These are phyloP conservation scores for Psittacula derbiana DNA, from an alignment of 2,797 vertebrate species.

Conservation along the genomic window DNA sequence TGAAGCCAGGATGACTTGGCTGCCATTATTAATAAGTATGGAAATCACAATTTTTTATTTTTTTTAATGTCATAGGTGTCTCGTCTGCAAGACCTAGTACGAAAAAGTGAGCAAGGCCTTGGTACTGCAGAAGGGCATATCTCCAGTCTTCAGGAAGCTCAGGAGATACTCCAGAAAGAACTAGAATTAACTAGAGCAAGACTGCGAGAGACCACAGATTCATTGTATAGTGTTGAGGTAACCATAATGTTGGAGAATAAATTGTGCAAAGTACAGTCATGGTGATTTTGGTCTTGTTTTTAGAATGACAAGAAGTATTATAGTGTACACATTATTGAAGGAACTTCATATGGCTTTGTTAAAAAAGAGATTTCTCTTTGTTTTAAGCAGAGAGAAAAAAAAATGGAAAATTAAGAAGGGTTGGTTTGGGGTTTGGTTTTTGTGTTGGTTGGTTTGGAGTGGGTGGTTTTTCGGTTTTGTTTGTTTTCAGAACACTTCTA, in stretches of 20 bases:
- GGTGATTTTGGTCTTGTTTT: not conserved
- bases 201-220: constrained; percentile 91
- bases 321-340: rapidly evolving
- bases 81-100: constrained; percentile 87
- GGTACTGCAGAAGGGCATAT: constrained; percentile 90
- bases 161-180: constrained; percentile 92
- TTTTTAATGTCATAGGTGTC: constrained; percentile 75
- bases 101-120: constrained; percentile 89
- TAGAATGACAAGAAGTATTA: not conserved
- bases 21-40: not conserved
- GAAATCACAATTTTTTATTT: not conserved
- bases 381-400: not conserved
- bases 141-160: constrained; percentile 90
- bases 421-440: not conserved
- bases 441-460: not conserved
- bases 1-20: not conserved
- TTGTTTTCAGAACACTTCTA: not conserved
- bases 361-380: not conserved
- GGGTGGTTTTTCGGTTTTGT: not conserved
- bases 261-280: not conserved
- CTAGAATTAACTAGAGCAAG: constrained; percentile 88
- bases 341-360: not conserved
- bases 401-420: not conserved
- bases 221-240: constrained; percentile 91
- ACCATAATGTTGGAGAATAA: not conserved